These are phyloP conservation scores for Pristionchus entomophagus DNA, from an alignment of 2,888 invertebrate genomes.

Conservation along the genomic window DNA sequence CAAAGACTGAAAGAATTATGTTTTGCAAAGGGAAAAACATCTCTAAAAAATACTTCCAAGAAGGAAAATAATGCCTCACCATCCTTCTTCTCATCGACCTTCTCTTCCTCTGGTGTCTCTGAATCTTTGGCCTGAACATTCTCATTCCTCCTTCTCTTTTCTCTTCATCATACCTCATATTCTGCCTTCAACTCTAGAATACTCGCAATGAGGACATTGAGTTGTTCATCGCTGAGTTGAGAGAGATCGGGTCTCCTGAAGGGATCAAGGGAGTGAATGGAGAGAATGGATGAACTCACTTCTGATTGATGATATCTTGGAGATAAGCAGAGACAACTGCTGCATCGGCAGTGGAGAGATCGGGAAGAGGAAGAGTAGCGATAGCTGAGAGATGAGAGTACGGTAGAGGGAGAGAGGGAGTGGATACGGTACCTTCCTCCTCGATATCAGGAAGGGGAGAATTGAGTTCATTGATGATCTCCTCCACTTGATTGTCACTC, in stretches of 20 bases:
- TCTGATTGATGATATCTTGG: constrained; percentile 41
- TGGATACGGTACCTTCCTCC: constrained; percentile 37
- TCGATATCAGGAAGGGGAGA: constrained; percentile 45
- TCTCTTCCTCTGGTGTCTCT: not conserved
- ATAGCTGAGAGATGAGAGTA: constrained; percentile 4
- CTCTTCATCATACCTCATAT: constrained; percentile 25
- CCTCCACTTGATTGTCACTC: constrained; percentile 44
- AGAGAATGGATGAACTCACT: not conserved
- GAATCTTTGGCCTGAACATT: constrained; percentile 27
- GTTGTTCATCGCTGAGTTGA: constrained; percentile 49
- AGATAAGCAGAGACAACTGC: constrained; percentile 30
- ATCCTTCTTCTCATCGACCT: constrained; percentile 28
- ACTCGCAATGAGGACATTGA: constrained; percentile 50
- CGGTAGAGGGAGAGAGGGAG: not conserved
- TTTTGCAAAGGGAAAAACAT: too few species aligned
- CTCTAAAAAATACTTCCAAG: too few species aligned
- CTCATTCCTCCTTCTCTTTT: not conserved
- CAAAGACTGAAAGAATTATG: too few species aligned
- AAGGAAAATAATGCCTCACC: not conserved
- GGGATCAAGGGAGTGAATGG: not conserved
- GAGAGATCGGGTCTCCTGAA: constrained; percentile 45
- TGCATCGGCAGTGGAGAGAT: constrained; percentile 35
- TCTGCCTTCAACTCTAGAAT: constrained; percentile 45
- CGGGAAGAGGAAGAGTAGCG: constrained; percentile 27
- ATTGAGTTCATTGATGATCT: constrained; percentile 47